These are phyloP conservation scores for Punctoribates punctum DNA, from an alignment of 2,888 invertebrate genomes.

Conservation along the genomic window DNA sequence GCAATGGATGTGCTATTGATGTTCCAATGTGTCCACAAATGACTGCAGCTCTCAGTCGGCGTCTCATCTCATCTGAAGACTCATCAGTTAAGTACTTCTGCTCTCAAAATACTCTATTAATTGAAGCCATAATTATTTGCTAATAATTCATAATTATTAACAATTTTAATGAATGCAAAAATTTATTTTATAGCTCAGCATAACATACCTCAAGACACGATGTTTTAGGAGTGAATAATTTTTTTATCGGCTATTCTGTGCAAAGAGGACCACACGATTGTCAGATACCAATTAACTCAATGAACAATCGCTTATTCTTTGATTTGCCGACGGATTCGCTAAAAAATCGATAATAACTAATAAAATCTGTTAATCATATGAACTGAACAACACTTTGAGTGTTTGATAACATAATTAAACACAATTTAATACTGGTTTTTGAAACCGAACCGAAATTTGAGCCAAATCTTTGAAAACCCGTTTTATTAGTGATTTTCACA, in stretches of 20 bases:
- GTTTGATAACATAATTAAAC: slow-evolving; percentile 1
- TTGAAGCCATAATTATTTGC: not conserved
- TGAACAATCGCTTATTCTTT: slow-evolving; percentile 5
- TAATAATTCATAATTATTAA: not conserved
- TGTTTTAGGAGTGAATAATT: not conserved
- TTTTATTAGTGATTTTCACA: too few relatives aligned
- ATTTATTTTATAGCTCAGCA: too few relatives aligned
- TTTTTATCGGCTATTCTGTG: not conserved
- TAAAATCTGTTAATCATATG: not conserved
- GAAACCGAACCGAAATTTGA: too few relatives aligned
- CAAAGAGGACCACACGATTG: slow-evolving; percentile 1
- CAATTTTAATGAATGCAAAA: not conserved
- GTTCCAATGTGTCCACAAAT: too few relatives aligned
- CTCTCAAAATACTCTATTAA: not conserved
- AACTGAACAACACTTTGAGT: not conserved
- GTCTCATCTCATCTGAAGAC: too few relatives aligned
- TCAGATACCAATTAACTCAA: slow-evolving; percentile 29
- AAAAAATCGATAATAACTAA: not conserved
- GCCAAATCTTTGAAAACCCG: too few relatives aligned
- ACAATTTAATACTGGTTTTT: not conserved
- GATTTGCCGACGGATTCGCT: not conserved
- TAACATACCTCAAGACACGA: not conserved
- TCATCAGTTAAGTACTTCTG: not conserved
- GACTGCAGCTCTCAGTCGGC: too few relatives aligned
- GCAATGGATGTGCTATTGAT: not conserved